Evolutionary conservation across 2,797 vertebrate genomes (phyloP), one percentile per base, ranked within the genome.

Genomic region (Coreius guichenoti): DNA sequence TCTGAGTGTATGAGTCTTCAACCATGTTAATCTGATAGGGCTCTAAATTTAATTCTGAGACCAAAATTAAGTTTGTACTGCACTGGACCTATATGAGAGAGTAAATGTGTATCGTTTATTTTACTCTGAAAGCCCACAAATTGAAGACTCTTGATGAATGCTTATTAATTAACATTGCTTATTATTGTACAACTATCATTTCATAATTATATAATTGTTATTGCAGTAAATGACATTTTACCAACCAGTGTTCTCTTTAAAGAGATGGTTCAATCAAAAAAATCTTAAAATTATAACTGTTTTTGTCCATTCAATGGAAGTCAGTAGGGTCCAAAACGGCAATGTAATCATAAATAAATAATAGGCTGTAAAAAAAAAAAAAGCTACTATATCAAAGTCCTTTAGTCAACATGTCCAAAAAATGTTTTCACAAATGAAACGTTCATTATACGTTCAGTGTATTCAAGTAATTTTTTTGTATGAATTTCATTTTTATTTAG

Each of bases 41-140:
- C 31, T 85, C 87, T 87, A 86, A 86, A 88, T 86, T 85, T 88
- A 87, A 80, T 85, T 72, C 76, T 63, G 69, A 51, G 81, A 19
- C 47, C 75, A 63, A 47, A 68, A 63, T 31, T 58, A 47, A 86
- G 54, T 63, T 11, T 81, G 79, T 79, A 68, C 81, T 80, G 81
- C 77, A 68, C 77, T 80, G 63, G 75, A 33, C 39, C 29, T 29
- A 58, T 36, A 68, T 5, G 26, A 47, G 33, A 56, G n/a, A 67
- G 63, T 49, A 70, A 43, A 61, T 74, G n/a, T 43, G 31, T 43
- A 73, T 89, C 14, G 6, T 73, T 82, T 56, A 77, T 67, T 69
- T 86, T 87, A 86, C 17, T 43, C 31, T 7, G 82, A 77, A 61
- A n/a, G 54, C 14, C 8, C 16, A 0, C 4, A 39, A 58, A 58